phyloP scores from a whole-genome alignment of 2,797 vertebrate genomes.

The Kryptolebias ocellatus region DNA sequence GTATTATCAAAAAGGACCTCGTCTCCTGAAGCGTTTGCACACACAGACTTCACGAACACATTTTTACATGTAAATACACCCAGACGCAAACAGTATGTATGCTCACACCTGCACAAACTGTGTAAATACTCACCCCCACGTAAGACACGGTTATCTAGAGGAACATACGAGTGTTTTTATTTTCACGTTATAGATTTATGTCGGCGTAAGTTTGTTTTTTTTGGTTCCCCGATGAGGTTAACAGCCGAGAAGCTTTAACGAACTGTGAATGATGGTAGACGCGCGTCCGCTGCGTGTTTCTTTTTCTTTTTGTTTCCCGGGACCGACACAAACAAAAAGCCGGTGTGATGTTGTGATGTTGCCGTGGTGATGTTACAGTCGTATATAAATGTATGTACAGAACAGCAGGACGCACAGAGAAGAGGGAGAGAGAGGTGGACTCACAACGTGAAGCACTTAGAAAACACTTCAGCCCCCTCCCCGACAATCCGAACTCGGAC shows the following conservation, averaged over 20 bases:
- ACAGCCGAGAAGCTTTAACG: slow-evolving; percentile 83
- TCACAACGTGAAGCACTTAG: slow-evolving; percentile 87
- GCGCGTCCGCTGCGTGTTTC: background rate
- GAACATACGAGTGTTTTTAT: slow-evolving; percentile 79
- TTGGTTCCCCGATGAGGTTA: slow-evolving; percentile 72
- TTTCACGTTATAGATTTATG: slow-evolving; percentile 85
- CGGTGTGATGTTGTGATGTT: slow-evolving; percentile 75
- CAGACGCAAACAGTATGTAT: slow-evolving; percentile 34
- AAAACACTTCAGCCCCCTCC: slow-evolving; percentile 54
- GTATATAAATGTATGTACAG: slow-evolving; percentile 72
- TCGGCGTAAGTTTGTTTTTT: slow-evolving; percentile 69
- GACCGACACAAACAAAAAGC: background rate
- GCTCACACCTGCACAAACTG: slow-evolving; percentile 45
- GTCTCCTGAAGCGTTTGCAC: slow-evolving; percentile 67
- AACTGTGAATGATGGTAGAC: slow-evolving; percentile 80
- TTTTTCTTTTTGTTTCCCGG: too few species aligned
- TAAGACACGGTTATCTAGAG: slow-evolving; percentile 64
- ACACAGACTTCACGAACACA: slow-evolving; percentile 43
- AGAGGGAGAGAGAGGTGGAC: slow-evolving; percentile 51
- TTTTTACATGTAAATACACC: slow-evolving; percentile 61
- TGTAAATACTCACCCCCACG: slow-evolving; percentile 63
- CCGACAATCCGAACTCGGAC: slow-evolving; percentile 90
- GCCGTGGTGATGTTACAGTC: slow-evolving; percentile 77
- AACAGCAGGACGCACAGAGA: slow-evolving; percentile 69
- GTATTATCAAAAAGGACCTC: slow-evolving; percentile 49